Evolutionary conservation across 2,113 vertebrate species (phyloP), one percentile per base, ranked within the genome.

Genomic region (Scalopus aquaticus): DNA sequence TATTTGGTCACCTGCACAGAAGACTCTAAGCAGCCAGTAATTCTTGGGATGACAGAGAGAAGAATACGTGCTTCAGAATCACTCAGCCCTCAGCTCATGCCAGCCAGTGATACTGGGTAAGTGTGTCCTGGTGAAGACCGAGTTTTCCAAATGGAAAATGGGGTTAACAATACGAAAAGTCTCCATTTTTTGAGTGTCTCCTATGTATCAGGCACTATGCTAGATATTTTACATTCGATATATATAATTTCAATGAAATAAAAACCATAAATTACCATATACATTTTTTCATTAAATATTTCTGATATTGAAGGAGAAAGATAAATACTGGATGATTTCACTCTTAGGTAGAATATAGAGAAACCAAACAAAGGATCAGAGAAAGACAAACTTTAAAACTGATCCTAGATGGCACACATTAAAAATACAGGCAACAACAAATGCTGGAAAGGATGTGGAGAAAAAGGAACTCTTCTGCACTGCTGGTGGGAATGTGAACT

Each of bases 211-310:
- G 44, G 60, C 24, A 83, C 13, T 70, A 37, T 49, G 26, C 28
- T 65, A 49, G 39, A 24, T 65, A 77, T 56, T 79, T 91, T 91
- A 72, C 10, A 77, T 73, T 80, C 51, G 9, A 2, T 32, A n/a
- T 42, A 37, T 9, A 69, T 72, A 19, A 16, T 51, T 42, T 85
- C 22, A 83, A 54, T 87, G 88, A 76, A 95, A 67, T 6, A 20
- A 77, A 96, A 93, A 17, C n/a, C 28, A 56, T 20, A 19, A 62
- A 19, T 92, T 67, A 15, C 46, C 9, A 76, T 64, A 94, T 89
- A 51, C 49, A 17, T 80, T 83, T 54, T 62, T 81, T 91, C 56
- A 69, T 62, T 91, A 74, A 28, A 30, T 74, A 74, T 17, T 28
- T 62, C 60, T 62, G 28, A 62, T 30, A 56, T 7, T 20, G 54